Conservation (phyloP, 2,113 vertebrate genomes). For the Nematolebias whitei region DNA sequence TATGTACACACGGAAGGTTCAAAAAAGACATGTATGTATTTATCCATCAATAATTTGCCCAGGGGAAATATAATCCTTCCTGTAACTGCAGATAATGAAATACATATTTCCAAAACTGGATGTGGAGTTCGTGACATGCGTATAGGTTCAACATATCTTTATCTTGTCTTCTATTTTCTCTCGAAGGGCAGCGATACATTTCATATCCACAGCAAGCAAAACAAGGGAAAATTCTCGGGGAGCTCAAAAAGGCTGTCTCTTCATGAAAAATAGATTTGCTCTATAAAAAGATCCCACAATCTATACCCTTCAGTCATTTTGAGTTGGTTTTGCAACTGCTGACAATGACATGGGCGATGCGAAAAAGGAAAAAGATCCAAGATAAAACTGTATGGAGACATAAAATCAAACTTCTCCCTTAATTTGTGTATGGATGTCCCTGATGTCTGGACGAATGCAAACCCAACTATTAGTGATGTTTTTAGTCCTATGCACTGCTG, state of each 20-base stretch:
- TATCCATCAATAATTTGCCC: not conserved
- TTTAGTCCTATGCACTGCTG: not conserved
- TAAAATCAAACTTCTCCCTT: not conserved
- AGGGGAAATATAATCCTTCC: not conserved
- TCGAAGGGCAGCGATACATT: constrained; percentile 12
- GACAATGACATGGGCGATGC: not conserved
- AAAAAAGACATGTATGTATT: not conserved
- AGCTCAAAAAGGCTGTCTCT: constrained; percentile 34
- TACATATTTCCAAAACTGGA: constrained; percentile 21
- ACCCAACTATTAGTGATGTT: not conserved
- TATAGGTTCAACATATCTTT: not conserved
- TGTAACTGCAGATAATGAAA: constrained; percentile 18
- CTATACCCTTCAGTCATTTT: constrained; percentile 37
- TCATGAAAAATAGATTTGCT: constrained; percentile 69
- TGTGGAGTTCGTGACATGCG: constrained; percentile 21
- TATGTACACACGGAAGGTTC: constrained; percentile 37
- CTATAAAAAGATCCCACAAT: constrained; percentile 58
- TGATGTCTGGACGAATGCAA: not conserved
- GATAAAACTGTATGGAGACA: not conserved
- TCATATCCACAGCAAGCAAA: constrained; percentile 27
- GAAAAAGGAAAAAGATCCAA: not conserved
- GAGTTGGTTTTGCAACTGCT: constrained; percentile 12
- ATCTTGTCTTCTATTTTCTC: constrained; percentile 18
- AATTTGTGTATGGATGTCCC: not conserved
- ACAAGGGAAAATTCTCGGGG: constrained; percentile 38